These are phyloP conservation scores for Cyphomyrus discorhynchus DNA, from an alignment of 2,113 vertebrate genomes.

Conservation along the genomic window DNA sequence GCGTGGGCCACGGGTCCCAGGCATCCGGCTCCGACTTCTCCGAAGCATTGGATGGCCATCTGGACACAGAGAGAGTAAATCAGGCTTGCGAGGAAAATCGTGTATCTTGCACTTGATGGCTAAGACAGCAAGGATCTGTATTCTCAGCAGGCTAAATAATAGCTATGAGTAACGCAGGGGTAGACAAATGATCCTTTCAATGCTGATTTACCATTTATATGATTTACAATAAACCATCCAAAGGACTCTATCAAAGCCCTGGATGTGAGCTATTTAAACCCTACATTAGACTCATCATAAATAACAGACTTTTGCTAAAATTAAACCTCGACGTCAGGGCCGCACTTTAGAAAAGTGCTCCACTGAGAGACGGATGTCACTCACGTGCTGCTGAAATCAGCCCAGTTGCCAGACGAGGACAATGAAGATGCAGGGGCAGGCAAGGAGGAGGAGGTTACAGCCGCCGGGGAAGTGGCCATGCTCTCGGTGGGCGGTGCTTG, in stretches of 20 bases:
- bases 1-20: constrained; percentile 92
- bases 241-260: background rate
- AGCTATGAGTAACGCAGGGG: background rate
- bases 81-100: background rate
- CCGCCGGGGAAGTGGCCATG: constrained; percentile 18
- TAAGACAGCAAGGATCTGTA: background rate
- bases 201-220: background rate
- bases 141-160: background rate
- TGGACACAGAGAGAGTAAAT: constrained; percentile 36
- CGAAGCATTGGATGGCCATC: constrained; percentile 77
- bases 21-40: constrained; percentile 79
- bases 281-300: background rate
- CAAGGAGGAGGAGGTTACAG: constrained; percentile 17
- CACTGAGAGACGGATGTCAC: constrained; percentile 34
- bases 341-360: background rate
- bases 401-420: constrained; percentile 84
- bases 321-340: background rate
- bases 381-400: constrained; percentile 96
- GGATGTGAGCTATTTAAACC: background rate
- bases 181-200: background rate
- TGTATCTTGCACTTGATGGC: background rate
- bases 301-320: background rate
- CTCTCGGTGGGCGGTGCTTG: constrained; percentile 46
- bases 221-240: background rate
- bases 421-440: constrained; percentile 51